These are phyloP conservation scores for Zosterops borbonicus DNA, from an alignment of 2,113 vertebrate genomes.

Conservation along the genomic window DNA sequence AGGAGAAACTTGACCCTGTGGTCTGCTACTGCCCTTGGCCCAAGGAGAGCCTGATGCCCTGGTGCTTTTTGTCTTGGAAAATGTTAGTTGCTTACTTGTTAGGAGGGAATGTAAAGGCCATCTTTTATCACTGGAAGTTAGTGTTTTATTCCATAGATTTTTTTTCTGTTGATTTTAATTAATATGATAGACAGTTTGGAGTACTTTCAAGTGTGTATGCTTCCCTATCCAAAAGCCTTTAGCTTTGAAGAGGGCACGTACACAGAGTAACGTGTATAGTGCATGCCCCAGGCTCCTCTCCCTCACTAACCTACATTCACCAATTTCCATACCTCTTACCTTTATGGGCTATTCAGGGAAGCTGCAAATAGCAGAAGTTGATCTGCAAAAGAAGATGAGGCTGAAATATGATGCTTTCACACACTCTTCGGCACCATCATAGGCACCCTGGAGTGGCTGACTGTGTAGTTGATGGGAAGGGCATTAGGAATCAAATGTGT, in stretches of 20 bases:
- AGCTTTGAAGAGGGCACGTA: not conserved
- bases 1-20: not conserved
- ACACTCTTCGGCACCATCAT: not conserved
- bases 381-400: not conserved
- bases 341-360: not conserved
- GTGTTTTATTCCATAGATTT: not conserved
- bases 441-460: not conserved
- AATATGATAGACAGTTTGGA: not conserved
- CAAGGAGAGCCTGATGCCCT: not conserved
- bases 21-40: not conserved
- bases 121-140: not conserved
- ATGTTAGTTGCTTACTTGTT: not conserved
- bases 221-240: not conserved
- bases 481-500: rapidly evolving
- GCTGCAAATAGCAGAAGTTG: not conserved
- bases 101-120: not conserved
- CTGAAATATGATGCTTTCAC: not conserved
- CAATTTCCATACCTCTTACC: not conserved
- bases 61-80: not conserved
- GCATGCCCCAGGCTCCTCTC: not conserved
- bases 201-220: not conserved
- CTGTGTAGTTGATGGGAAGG: not conserved
- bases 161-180: not conserved
- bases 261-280: rapidly evolving
- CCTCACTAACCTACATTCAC: not conserved